Base-by-base conservation (phyloP, 2,113 vertebrate species). In the Ranitomeya imitator region DNA sequence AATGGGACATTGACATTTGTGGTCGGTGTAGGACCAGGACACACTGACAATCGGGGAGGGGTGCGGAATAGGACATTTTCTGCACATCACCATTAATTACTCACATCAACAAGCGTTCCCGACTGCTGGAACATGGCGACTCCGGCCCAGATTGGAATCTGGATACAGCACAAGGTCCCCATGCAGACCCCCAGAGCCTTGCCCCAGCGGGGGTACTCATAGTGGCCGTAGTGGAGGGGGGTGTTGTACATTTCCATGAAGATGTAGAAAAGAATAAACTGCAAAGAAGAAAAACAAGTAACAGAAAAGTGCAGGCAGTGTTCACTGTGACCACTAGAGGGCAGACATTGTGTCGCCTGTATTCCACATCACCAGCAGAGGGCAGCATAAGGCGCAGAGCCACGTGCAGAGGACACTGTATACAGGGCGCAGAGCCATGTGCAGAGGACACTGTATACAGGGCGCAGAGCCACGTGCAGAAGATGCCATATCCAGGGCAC, bases 181-280 rank as follows among this genome's bases (percentile, higher is more conserved):
- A 96, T 94, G 90, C 95, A 97, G 85, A 96, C 88, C 0, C 96
- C 96, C 83, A 97, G 89, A 0, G 94, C 95, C 81, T 91, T 96
- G 9, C 95, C 96, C 96, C 96, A 97, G 14, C 12, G 88, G 0
- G 96, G 95, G 90, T 91, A 96, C 83, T 90, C 59, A 10, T 96
- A 96, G 8, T 77, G 19, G 7, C 96, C 95, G 0, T 96, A 96
- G n/a, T 15, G 91, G 65, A 96, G 93, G 0, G 93, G 67, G 0
- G 94, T 94, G 54, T 91, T 92, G 91, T 95, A 95, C 93, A 96
- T 95, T 89, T 96, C 96, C 59, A 97, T 94, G 92, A 96, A 96
- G 90, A 96, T 92, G 89, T 95, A 96, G 85, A 94, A 91, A 89
- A 97, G 92, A 85, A 95, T 96, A 89, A 96, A 95, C 96, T 97